Percentiles rank a stretch among this genome's conserved stretches.
These are phyloP conservation scores for Peromyscus aztecus DNA, from an alignment of 2,797 vertebrate genomes.

Conservation along the genomic window DNA sequence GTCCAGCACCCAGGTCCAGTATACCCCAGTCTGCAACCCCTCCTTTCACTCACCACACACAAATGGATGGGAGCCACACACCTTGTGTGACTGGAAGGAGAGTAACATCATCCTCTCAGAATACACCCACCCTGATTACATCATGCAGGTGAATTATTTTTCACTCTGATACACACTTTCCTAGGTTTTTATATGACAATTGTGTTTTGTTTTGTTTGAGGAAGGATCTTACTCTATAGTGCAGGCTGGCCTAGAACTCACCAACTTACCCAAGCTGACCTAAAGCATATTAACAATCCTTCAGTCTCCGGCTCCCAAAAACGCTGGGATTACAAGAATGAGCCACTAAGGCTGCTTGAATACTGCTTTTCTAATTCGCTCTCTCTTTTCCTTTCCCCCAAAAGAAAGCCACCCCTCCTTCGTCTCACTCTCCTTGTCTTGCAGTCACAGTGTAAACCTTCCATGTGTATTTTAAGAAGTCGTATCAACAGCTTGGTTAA, in stretches of 20 bases:
- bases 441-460: not conserved
- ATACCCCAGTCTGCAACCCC: not conserved
- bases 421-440: not conserved
- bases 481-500: not conserved
- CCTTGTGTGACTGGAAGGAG: accelerated
- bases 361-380: not conserved
- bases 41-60: not conserved
- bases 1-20: too few relatives aligned
- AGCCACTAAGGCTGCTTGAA: not conserved
- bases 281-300: not conserved
- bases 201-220: not conserved
- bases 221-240: not conserved
- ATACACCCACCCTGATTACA: not conserved
- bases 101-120: not conserved
- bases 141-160: not conserved
- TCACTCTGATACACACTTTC: not conserved
- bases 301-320: not conserved
- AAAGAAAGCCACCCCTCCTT: not conserved
- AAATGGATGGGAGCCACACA: not conserved
- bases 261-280: not conserved
- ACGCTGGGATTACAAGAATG: not conserved
- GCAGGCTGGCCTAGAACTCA: not conserved
- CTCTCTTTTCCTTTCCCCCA: not conserved
- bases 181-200: not conserved
- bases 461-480: not conserved